Evolutionary conservation across 2,888 invertebrate genomes (phyloP), one percentile per base, ranked within the genome.

Genomic region (Eurois occulta): DNA sequence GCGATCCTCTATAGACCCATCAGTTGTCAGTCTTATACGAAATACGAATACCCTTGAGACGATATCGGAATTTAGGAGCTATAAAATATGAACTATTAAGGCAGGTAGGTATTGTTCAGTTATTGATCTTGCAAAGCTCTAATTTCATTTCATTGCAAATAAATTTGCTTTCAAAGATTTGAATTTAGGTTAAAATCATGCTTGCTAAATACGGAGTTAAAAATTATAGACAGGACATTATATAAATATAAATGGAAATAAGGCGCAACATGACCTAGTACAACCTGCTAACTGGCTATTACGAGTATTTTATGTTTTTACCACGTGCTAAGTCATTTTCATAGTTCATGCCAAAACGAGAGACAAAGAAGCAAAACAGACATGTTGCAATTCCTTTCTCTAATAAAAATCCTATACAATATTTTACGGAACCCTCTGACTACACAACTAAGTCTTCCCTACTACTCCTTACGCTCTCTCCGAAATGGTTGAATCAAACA

Each of bases 401-500:
- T 0, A 21, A 62, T 62, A 32, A 62, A 65, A 18, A 65, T 18
- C 4, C 0, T 8, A 38, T 1, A 8, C 16, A 18, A 55, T 43
- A 52, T 64, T 0, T 24, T 70, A 67, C 58, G 48, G 72, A 72
- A 83, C 67, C 46, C 41, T 18, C 3, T 2, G 1, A 18, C 2
- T 24, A 38, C 0, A 6, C 18, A 35, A 35, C 32, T 48, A 28
- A 35, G 24, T 48, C n/a, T 68, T 46, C 43, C n/a, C 11, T 32
- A 24, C 28, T 18, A 32, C 11, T 43, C 28, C 7, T 72, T 62
- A 60, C 64, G 38, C 2, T 72, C 21, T 74, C 62, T 58, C 18
- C 24, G n/a, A 52, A 32, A 73, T 71, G 78, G 72, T 79, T 24
- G 70, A 68, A 62, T 73, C 65, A 75, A 76, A 80, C 75, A 80